phyloP scores from a whole-genome alignment of 2,797 vertebrate species.

The Acanthurus tractus region DNA sequence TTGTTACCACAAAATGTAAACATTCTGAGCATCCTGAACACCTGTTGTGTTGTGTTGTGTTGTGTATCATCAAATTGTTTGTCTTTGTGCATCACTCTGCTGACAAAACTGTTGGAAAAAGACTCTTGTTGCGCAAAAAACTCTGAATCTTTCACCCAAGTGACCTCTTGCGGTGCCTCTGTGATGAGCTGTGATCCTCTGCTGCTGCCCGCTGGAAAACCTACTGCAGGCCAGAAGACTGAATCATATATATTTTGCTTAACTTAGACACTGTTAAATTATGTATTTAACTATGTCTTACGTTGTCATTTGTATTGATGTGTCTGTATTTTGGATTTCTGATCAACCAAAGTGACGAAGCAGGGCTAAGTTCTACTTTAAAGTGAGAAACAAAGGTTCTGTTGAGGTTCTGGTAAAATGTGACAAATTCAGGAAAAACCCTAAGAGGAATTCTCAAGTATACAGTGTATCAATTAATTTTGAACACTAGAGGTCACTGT shows the following conservation, averaged over 20 bases:
- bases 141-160: slow-evolving; percentile 25
- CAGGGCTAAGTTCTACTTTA: not conserved
- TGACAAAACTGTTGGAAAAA: not conserved
- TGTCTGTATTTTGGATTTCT: not conserved
- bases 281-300: not conserved
- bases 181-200: slow-evolving; percentile 33
- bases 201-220: slow-evolving; percentile 2
- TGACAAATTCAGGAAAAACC: not conserved
- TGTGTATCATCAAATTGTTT: not conserved
- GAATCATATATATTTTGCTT: slow-evolving; percentile 34
- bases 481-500: slow-evolving; percentile 62
- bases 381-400: not conserved
- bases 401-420: not conserved
- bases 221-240: slow-evolving; percentile 32
- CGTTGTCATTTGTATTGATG: not conserved
- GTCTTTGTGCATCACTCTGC: not conserved
- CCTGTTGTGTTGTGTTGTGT: not conserved
- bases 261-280: too few species aligned
- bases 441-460: too few species aligned
- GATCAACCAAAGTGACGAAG: not conserved
- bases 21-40: not conserved
- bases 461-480: not conserved
- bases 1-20: not conserved
- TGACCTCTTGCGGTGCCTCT: slow-evolving; percentile 26
- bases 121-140: not conserved